Base-by-base conservation (phyloP, 2,797 vertebrate species). In the Gila robusta region DNA sequence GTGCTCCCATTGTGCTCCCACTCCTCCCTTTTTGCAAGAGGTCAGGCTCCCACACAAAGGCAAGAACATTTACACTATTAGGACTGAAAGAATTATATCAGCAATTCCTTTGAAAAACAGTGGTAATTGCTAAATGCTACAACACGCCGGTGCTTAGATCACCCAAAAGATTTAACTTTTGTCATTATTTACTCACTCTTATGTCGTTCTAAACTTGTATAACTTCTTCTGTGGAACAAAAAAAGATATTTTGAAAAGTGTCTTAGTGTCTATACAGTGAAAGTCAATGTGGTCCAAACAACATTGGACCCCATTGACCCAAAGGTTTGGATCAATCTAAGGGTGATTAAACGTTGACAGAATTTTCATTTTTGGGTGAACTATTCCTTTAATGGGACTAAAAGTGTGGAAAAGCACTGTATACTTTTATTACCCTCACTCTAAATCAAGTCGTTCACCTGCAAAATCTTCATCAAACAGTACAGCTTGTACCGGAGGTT, bases 401-500 rank as follows among this genome's bases (percentile, higher is more conserved):
- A 69, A 76, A 26, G 9, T 84, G 73, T 56, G 41, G 70, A 79
- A 83, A 83, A 64, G 67, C 73, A 0, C 3, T 44, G 79, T 70
- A 47, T 73, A 35, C 84, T 49, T 71, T 93, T 93, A 94, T 94
- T 93, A 92, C 94, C 93, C 91, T 91, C 85, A 90, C 78, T 93
- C 93, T 94, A 94, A 93, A 93, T 95, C 93, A 94, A 94, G 94
- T 95, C 93, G 93, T 94, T 92, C 93, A 91, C 88, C 90, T 87
- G 86, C 90, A 90, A 91, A 93, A 92, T 91, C 88, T 91, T 92
- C 91, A 94, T 86, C 93, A 93, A 85, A 92, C 90, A 82, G 91
- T 91, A 6, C 89, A 90, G 89, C 93, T 94, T 95, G 92, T 95
- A 95, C 94, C 92, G 77, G 2, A 92, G 94, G 94, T 95, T 95